Evolutionary conservation across 2,797 vertebrate genomes (phyloP).

Genomic region (Acestrorhynchus altus): DNA sequence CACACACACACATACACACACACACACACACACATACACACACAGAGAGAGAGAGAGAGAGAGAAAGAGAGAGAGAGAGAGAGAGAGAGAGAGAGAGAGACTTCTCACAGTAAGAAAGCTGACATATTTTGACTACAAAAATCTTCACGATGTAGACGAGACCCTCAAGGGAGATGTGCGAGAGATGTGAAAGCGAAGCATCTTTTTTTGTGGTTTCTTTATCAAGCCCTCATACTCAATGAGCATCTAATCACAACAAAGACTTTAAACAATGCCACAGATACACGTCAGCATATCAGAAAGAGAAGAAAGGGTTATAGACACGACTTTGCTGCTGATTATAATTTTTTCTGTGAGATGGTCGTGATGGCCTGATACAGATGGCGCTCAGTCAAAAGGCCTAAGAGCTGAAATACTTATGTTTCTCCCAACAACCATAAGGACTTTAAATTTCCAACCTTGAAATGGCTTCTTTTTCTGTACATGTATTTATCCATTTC

Average conservation of each 20-base stretch:
- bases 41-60: neutral
- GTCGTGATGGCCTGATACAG: neutral
- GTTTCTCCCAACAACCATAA: too few relatives aligned
- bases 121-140: slow-evolving; percentile 22
- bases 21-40: too few relatives aligned
- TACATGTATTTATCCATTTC: too few relatives aligned
- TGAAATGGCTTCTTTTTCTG: too few relatives aligned
- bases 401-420: too few relatives aligned
- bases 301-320: too few relatives aligned
- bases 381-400: too few relatives aligned
- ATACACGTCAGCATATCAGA: neutral
- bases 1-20: too few relatives aligned
- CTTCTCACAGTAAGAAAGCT: neutral
- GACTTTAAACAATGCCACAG: neutral
- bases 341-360: neutral
- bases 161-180: slow-evolving; percentile 12
- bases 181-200: neutral
- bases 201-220: slow-evolving; percentile 16
- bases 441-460: too few relatives aligned
- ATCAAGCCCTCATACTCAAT: slow-evolving; percentile 4
- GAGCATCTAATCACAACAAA: slow-evolving; percentile 11
- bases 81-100: neutral
- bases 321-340: neutral
- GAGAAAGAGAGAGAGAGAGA: neutral
- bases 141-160: slow-evolving; percentile 8